Evolutionary conservation across 2,797 vertebrate genomes (phyloP), one percentile per base, ranked within the genome.

Genomic region (Carapus acus): DNA sequence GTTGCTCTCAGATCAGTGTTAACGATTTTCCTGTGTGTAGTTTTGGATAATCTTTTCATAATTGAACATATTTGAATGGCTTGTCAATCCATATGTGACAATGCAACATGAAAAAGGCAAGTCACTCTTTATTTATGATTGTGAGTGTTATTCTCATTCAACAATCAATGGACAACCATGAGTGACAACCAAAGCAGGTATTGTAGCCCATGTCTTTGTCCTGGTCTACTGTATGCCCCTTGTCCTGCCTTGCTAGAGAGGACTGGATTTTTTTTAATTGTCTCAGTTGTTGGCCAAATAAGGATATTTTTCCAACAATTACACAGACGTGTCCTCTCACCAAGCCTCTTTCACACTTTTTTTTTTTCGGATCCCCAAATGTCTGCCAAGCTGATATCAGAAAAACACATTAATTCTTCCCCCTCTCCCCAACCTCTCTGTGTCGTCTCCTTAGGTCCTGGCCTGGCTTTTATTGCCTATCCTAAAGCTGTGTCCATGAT

Each of bases 401-500:
- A 73, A 46, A 50, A 54, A 71, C 58, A 53, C 51, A 39, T 77
- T 92, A 67, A 86, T 56, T 74, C 46, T 73, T 1, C 65, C 76
- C 78, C 73, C 61, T 61, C n/a, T 62, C 77, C 85, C 81, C 78
- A 45, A 42, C 80, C 84, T 85, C 46, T n/a, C 38, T 83, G 31
- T 80, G 65, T 67, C 74, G 48, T 72, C 57, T 74, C 65, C 75
- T 72, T 79, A 99, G 96, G 96, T 90, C 96, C 96, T 7, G 96
- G 96, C 70, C 78, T 99, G 87, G 96, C 96, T 76, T 99, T 99
- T 81, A 99, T 98, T 16, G 96, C 96, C 46, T 99, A 99, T 78
- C 96, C 96, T 3, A 99, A 99, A 87, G 96, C 96, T 27, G 96
- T 99, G 76, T 93, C 94, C 39, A 95, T 99, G 96, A 99, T 98